These are phyloP conservation scores for Tetragnatha versicolor DNA, from an alignment of 1,140 invertebrate genomes.

Conservation along the genomic window DNA sequence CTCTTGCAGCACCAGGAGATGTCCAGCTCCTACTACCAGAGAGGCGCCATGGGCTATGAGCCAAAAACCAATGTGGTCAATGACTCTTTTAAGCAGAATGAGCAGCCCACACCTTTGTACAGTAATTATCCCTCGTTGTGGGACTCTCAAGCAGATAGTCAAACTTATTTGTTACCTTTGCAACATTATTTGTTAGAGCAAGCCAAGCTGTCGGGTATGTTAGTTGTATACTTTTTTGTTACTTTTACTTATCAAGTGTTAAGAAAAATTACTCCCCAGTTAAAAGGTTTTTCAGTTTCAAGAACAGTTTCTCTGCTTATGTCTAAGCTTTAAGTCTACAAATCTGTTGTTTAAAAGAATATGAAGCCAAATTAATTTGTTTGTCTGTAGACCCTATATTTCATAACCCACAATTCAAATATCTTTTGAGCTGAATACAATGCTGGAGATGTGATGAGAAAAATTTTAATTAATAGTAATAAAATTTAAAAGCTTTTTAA, in stretches of 20 bases:
- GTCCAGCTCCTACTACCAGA: constrained; percentile 36
- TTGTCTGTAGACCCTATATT: too few species aligned
- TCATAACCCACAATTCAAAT: too few species aligned
- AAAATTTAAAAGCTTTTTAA: too few species aligned
- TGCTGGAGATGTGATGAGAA: too few species aligned
- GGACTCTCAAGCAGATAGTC: constrained; percentile 66
- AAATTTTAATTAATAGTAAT: too few species aligned
- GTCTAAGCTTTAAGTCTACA: too few species aligned
- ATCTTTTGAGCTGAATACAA: too few species aligned
- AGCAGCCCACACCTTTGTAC: constrained; percentile 71
- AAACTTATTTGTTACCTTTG: constrained; percentile 78
- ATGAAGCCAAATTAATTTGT: too few species aligned
- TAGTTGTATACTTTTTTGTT: not conserved
- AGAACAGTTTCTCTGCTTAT: too few species aligned
- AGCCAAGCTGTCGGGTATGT: constrained; percentile 64
- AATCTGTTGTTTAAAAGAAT: too few species aligned
- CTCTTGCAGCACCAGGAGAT: constrained; percentile 16
- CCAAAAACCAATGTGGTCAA: constrained; percentile 44
- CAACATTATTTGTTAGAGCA: constrained; percentile 89
- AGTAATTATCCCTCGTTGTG: constrained; percentile 69
- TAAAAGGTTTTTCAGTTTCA: too few species aligned
- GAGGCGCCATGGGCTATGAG: constrained; percentile 28
- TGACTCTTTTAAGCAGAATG: constrained; percentile 39
- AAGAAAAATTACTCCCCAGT: too few species aligned
- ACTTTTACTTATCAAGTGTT: not conserved